Conservation (phyloP, 1,140 invertebrate species). For the Aphidius ervi region DNA sequence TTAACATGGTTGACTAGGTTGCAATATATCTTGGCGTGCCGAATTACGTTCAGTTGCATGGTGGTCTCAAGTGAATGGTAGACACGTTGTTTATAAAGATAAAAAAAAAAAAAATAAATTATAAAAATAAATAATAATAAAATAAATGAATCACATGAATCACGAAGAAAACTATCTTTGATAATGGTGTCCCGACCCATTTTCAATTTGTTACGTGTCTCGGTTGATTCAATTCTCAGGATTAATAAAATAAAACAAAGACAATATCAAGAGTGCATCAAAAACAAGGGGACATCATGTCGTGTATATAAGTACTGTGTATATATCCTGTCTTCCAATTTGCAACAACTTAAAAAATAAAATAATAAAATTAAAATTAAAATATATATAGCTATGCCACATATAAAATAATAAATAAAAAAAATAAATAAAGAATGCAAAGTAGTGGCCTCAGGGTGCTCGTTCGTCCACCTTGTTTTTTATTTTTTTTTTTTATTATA, state of each 20-base stretch:
- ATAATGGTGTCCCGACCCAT: slow-evolving; percentile 20
- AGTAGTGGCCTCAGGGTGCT: slow-evolving; percentile 17
- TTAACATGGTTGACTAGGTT: slow-evolving; percentile 16
- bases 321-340: slow-evolving; percentile 9
- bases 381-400: background rate
- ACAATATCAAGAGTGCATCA: background rate
- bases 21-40: slow-evolving; percentile 8
- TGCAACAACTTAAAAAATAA: background rate
- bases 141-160: slow-evolving; percentile 3
- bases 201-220: slow-evolving; percentile 23
- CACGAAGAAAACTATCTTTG: background rate
- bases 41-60: slow-evolving; percentile 18
- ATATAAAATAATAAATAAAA: background rate
- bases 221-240: background rate
- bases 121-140: slow-evolving; percentile 7
- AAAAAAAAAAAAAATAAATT: slow-evolving; percentile 10
- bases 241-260: background rate
- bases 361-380: no score
- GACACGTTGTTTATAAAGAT: slow-evolving; percentile 10
- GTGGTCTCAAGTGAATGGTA: slow-evolving; percentile 14
- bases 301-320: background rate
- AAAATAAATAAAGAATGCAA: slow-evolving; percentile 14
- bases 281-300: no score
- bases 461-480: slow-evolving; percentile 6
- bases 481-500: background rate